phyloP scores from a whole-genome alignment of 2,888 invertebrate species.

The Ectemnius continuus region DNA sequence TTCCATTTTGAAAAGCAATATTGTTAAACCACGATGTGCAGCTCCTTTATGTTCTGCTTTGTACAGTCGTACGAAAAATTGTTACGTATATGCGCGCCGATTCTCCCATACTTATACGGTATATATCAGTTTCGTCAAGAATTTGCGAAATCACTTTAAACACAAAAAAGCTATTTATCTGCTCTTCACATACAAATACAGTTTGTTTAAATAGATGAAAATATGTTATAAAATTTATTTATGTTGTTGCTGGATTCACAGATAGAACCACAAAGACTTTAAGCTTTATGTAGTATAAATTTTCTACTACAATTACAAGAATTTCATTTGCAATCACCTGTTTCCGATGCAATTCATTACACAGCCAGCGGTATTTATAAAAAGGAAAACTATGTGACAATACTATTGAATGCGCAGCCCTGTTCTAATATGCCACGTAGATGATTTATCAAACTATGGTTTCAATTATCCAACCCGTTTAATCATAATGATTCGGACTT shows the following conservation, averaged over 20 bases:
- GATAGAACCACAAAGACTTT: constrained; percentile 33
- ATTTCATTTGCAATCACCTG: constrained; percentile 38
- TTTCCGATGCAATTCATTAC: constrained; percentile 9
- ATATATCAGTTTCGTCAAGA: background rate
- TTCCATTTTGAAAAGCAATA: background rate
- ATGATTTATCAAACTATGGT: constrained; percentile 1
- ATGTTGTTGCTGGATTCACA: constrained; percentile 43
- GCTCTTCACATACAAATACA: constrained; percentile 16
- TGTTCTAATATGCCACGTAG: too few species aligned
- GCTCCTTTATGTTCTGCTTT: too few species aligned
- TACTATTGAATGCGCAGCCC: constrained; percentile 32
- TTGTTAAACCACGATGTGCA: too few species aligned
- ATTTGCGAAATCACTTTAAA: background rate
- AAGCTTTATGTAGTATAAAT: constrained; percentile 43
- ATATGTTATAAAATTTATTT: constrained; percentile 50
- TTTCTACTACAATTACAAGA: constrained; percentile 34
- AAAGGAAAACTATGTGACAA: constrained; percentile 24
- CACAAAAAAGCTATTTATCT: background rate
- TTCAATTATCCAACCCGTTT: background rate
- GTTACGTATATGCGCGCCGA: too few species aligned
- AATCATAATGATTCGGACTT: background rate
- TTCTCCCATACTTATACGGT: constrained; percentile 4
- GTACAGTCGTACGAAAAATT: background rate
- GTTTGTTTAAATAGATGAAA: constrained; percentile 46
- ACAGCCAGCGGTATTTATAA: constrained; percentile 1